phyloP scores from a whole-genome alignment of 2,113 vertebrate genomes.

The Lethenteron camtschaticum region DNA sequence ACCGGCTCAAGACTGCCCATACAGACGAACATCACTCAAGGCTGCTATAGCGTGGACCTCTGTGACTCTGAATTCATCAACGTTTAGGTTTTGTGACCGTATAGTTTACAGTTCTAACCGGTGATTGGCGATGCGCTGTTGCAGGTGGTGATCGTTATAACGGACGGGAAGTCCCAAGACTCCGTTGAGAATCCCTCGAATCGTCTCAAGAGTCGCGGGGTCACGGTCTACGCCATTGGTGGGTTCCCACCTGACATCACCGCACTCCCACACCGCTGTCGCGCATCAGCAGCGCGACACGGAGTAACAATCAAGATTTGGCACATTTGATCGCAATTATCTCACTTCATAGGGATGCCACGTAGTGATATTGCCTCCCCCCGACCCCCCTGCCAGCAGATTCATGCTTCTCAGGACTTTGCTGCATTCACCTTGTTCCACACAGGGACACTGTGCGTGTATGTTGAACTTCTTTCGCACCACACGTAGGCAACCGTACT shows the following conservation, averaged over 20 bases:
- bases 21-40: background rate
- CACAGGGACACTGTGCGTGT: too few relatives aligned
- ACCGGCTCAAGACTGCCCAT: background rate
- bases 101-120: too few relatives aligned
- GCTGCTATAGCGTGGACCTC: background rate
- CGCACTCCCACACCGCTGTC: background rate
- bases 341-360: background rate
- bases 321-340: background rate
- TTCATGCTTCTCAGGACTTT: background rate
- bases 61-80: background rate
- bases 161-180: conserved; percentile 36
- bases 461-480: too few relatives aligned
- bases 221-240: conserved; percentile 71
- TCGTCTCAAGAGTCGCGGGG: conserved; percentile 43
- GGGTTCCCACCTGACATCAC: conserved; percentile 12
- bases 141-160: conserved; percentile 42
- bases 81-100: too few relatives aligned
- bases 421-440: too few relatives aligned
- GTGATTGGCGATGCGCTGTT: background rate
- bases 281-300: background rate
- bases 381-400: too few relatives aligned
- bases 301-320: background rate
- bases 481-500: too few relatives aligned
- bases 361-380: background rate
- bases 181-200: conserved; percentile 25